A percentile compares a stretch with the other conserved stretches of the same genome.
These are phyloP conservation scores for Alviniconcha marisindica DNA, from an alignment of 1,140 invertebrate genomes.

Conservation along the genomic window DNA sequence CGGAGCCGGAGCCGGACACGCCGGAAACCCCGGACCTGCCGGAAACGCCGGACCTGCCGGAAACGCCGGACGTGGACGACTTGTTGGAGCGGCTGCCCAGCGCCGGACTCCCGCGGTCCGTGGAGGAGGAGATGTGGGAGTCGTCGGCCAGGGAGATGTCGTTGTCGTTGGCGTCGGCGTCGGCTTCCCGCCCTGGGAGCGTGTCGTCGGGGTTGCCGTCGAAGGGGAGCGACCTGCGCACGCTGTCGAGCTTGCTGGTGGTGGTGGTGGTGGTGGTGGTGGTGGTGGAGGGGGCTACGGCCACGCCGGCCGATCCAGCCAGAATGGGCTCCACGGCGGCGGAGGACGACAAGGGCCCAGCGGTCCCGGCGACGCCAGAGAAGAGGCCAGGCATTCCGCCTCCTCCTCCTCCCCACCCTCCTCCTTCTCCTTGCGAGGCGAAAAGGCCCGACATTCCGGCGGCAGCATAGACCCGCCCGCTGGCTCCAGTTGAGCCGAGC, in stretches of 20 bases:
- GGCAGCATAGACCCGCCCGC: too few relatives aligned
- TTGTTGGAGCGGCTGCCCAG: conserved; percentile 37
- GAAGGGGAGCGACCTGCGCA: conserved; percentile 63
- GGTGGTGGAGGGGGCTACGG: neutral
- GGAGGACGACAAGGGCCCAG: too few relatives aligned
- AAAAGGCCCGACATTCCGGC: neutral
- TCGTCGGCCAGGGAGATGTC: conserved; percentile 31
- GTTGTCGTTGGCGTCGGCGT: neutral
- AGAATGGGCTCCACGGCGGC: conserved; percentile 6
- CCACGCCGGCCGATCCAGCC: neutral
- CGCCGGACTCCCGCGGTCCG: conserved; percentile 62
- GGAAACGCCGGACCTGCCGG: neutral
- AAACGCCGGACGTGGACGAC: neutral
- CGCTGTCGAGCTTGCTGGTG: conserved; percentile 51
- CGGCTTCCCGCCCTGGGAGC: neutral
- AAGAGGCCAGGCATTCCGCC: too few relatives aligned
- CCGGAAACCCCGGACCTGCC: conserved; percentile 35
- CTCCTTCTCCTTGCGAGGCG: neutral
- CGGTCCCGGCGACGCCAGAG: too few relatives aligned
- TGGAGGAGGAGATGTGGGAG: conserved; percentile 53
- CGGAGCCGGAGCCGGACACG: neutral
- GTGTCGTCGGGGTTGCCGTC: conserved; percentile 48
- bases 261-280: neutral
- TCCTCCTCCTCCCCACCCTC: too few relatives aligned
- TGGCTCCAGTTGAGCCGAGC: too few relatives aligned